Base-by-base conservation (phyloP, 1,140 invertebrate species). In the Dendrolimus punctatus region DNA sequence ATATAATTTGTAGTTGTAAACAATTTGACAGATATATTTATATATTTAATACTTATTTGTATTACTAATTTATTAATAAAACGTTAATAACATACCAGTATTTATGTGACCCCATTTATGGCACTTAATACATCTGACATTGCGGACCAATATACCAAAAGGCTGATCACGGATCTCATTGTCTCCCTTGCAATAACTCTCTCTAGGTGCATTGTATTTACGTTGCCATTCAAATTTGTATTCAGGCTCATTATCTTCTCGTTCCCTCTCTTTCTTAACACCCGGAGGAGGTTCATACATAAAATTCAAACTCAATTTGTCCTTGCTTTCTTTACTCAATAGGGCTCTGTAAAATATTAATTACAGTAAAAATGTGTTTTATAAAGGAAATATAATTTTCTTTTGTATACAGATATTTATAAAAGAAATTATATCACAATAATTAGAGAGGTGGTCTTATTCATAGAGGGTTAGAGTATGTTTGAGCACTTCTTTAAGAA, bases 271-370 rank as follows among this genome's bases (percentile, higher is more conserved):
- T 76, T 96, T 96, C 71, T 95, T 96, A 7, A 95, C 95, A 45
- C 98, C 98, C 39, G 98, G 97, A 55, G 99, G 99, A n/a, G 98
- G 96, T 87, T 99, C 98, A 87, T 99, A 99, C 96, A 99, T 98
- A 76, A 99, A 99, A 88, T 97, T 99, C 0, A 99, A 92, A 62
- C 98, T 99, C n/a, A 99, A 81, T 81, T 99, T 99, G 53, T 99
- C 98, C 80, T 99, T 99, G 72, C 95, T 97, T 64, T 99, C 98
- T 87, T 99, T 99, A 70, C 98, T 99, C 46, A 99, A 87, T 76
- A 99, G 90, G 6, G 97, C 97, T 87, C 95, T 97, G 23, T 23
- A 23, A 23, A 23, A 23, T 3, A 23, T 23, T 23, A 23, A 23
- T 23, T 23, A 23, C 23, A 23, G 23, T 23, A 23, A 23, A 23